Conservation (phyloP, 1,140 invertebrate genomes). For the Drosophila tsacasi region DNA sequence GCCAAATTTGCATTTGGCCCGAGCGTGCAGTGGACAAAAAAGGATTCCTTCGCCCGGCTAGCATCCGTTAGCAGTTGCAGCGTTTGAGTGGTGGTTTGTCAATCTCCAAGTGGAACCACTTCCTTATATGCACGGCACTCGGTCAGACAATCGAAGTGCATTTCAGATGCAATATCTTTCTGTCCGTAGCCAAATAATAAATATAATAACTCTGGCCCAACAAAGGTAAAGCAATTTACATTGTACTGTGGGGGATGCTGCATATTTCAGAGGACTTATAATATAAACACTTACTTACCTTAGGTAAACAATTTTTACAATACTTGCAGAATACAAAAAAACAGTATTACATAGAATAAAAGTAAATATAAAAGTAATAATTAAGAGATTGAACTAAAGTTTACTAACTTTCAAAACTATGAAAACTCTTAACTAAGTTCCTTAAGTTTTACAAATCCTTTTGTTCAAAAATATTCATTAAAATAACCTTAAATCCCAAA, state of each 20-base stretch:
- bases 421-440: neutral
- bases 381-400: neutral
- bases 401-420: neutral
- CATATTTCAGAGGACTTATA: slow-evolving; percentile 7
- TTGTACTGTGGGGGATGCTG: slow-evolving; percentile 6
- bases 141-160: slow-evolving; percentile 48
- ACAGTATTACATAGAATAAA: no score
- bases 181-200: slow-evolving; percentile 18
- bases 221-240: neutral
- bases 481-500: no score
- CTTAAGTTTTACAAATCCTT: neutral
- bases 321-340: neutral
- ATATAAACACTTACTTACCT: neutral
- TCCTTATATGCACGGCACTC: slow-evolving; percentile 37
- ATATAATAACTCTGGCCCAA: slow-evolving; percentile 37
- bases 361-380: neutral
- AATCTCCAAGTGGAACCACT: slow-evolving; percentile 37
- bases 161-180: slow-evolving; percentile 43
- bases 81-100: slow-evolving; percentile 28
- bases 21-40: slow-evolving; percentile 32
- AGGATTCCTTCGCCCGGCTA: slow-evolving; percentile 19
- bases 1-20: slow-evolving; percentile 41
- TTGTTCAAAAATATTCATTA: neutral
- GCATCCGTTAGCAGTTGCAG: neutral
- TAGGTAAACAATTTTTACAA: neutral